Percentiles rank a stretch among this genome's conserved stretches.
These are phyloP conservation scores for Lasius fuliginosus DNA, from an alignment of 2,888 invertebrate species.

Conservation along the genomic window DNA sequence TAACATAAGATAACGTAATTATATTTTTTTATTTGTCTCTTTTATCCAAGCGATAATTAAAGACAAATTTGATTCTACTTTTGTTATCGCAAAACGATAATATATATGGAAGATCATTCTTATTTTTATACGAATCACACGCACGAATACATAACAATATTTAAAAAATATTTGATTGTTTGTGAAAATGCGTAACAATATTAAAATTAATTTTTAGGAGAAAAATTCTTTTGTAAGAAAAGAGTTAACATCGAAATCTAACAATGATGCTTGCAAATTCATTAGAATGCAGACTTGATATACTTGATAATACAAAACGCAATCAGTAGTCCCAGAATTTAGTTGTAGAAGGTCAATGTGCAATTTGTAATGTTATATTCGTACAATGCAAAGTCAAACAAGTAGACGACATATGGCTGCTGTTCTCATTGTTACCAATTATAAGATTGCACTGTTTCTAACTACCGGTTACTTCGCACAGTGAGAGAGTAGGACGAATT, in stretches of 20 bases:
- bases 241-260: not conserved
- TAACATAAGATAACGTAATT: conserved; percentile 35
- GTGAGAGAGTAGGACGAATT: not conserved
- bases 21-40: conserved; percentile 4
- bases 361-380: conserved; percentile 60
- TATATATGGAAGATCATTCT: not conserved
- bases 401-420: conserved; percentile 17
- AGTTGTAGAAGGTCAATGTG: conserved; percentile 39
- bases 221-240: not conserved
- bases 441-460: conserved; percentile 47
- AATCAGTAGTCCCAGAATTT: conserved; percentile 32
- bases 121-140: not conserved
- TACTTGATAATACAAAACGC: conserved; percentile 4
- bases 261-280: not conserved
- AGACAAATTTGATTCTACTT: not conserved
- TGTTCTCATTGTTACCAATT: conserved; percentile 52
- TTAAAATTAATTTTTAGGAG: not conserved
- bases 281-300: not conserved
- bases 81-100: not conserved
- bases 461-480: conserved; percentile 26
- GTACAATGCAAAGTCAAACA: conserved; percentile 67
- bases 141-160: not conserved
- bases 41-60: conserved; percentile 6
- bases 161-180: not conserved
- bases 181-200: not conserved